A percentile compares a stretch with the other conserved stretches of the same genome.
Conservation (phyloP, 2,797 vertebrate genomes). For the Acanthurus tractus region DNA sequence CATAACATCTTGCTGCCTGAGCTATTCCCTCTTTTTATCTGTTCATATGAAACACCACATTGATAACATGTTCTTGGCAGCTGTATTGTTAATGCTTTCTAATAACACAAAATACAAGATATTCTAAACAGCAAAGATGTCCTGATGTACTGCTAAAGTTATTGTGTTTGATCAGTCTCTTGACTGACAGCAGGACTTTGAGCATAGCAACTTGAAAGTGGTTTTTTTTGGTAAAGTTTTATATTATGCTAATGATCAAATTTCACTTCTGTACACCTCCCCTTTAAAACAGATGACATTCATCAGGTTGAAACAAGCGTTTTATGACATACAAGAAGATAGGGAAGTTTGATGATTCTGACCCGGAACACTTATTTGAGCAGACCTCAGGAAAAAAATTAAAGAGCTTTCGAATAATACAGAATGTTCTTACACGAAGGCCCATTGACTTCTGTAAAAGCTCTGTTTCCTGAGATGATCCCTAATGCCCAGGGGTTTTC, state of each 20-base stretch:
- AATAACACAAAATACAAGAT: neutral
- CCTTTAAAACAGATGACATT: neutral
- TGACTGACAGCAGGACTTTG: neutral
- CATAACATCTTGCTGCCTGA: neutral
- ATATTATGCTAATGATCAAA: conserved; percentile 1
- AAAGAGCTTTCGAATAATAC: neutral
- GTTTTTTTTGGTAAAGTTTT: neutral
- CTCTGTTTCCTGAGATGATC: neutral
- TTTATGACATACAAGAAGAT: neutral
- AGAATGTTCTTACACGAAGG: neutral
- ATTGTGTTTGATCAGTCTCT: neutral
- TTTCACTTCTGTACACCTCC: neutral
- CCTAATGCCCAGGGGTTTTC: conserved; percentile 5
- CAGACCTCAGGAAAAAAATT: neutral
- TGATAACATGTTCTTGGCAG: neutral
- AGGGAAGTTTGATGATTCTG: too few species aligned
- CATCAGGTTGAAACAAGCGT: neutral
- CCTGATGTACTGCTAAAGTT: neutral
- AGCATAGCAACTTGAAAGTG: neutral
- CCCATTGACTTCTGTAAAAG: neutral
- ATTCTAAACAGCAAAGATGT: neutral
- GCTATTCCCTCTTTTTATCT: neutral
- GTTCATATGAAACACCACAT: neutral
- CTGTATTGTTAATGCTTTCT: neutral
- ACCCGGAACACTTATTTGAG: neutral